These are phyloP conservation scores for Tupaia tana DNA, from an alignment of 2,113 vertebrate species.

Conservation along the genomic window DNA sequence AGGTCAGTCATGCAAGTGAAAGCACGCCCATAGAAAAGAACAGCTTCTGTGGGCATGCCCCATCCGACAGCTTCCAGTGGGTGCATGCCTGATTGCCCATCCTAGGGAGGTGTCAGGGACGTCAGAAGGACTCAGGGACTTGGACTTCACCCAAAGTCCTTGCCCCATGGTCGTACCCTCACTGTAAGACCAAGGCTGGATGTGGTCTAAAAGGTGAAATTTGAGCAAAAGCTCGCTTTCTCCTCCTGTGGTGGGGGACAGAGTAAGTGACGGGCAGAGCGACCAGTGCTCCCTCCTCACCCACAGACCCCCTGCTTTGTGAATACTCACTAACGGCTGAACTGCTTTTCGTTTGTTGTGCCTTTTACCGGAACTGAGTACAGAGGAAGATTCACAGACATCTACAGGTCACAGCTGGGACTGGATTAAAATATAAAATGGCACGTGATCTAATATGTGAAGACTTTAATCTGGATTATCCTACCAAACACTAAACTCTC, in stretches of 20 bases:
- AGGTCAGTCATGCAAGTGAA: background rate
- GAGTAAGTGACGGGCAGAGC: background rate
- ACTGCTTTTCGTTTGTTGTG: background rate
- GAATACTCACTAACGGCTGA: background rate
- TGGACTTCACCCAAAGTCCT: background rate
- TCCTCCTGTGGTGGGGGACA: background rate
- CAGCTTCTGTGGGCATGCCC: background rate
- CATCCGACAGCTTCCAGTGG: background rate
- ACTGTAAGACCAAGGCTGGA: background rate
- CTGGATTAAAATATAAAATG: constrained; percentile 9
- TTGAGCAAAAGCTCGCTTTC: background rate
- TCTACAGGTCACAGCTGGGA: background rate
- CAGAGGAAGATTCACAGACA: background rate
- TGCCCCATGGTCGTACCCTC: background rate
- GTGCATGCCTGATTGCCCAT: background rate
- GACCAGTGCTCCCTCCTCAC: background rate
- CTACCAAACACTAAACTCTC: background rate
- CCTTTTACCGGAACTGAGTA: background rate
- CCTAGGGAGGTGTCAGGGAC: background rate
- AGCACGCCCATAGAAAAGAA: background rate
- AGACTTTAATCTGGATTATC: background rate
- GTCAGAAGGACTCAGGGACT: background rate
- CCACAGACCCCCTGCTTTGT: background rate
- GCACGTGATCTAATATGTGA: background rate
- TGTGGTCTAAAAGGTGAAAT: background rate